Evolutionary conservation across 2,797 vertebrate species (phyloP).

Genomic region (Siniperca undulata): DNA sequence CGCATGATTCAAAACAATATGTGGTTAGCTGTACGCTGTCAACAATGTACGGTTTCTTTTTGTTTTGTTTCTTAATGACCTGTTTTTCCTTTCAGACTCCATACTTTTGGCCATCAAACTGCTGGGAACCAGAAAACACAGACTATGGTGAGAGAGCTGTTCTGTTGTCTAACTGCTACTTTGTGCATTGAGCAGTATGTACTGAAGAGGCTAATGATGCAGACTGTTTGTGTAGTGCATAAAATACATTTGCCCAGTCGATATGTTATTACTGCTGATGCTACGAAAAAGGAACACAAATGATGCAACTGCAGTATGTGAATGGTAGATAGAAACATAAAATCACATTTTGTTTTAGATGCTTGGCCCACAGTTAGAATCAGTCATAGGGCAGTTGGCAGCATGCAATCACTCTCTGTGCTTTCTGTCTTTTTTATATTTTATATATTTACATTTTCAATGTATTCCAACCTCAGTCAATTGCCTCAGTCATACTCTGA

Average conservation of each 20-base stretch:
- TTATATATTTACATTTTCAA: constrained; percentile 22
- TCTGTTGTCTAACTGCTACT: constrained; percentile 1
- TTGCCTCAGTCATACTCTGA: constrained; percentile 13
- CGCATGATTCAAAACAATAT: constrained; percentile 35
- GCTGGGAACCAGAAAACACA: constrained; percentile 97
- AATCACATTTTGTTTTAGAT: constrained; percentile 27
- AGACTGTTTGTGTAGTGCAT: constrained; percentile 9
- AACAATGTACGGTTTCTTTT: constrained; percentile 21
- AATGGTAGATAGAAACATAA: neutral
- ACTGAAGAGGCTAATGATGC: constrained; percentile 18
- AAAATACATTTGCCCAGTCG: constrained; percentile 11
- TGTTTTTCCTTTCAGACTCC: constrained; percentile 87
- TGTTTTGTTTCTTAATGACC: constrained; percentile 42
- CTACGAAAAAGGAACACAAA: constrained; percentile 10
- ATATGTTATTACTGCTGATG: constrained; percentile 12
- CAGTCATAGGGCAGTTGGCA: neutral
- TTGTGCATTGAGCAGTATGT: constrained; percentile 1
- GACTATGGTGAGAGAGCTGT: constrained; percentile 90
- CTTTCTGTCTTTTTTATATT: constrained; percentile 17
- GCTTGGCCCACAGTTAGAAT: constrained; percentile 21
- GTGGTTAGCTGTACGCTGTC: constrained; percentile 16
- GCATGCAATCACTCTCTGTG: constrained; percentile 4
- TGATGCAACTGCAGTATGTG: constrained; percentile 18
- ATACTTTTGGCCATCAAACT: constrained; percentile 97
- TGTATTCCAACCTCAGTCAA: constrained; percentile 16